Base-by-base conservation (phyloP, 2,888 invertebrate genomes). In the Drosophila robusta region DNA sequence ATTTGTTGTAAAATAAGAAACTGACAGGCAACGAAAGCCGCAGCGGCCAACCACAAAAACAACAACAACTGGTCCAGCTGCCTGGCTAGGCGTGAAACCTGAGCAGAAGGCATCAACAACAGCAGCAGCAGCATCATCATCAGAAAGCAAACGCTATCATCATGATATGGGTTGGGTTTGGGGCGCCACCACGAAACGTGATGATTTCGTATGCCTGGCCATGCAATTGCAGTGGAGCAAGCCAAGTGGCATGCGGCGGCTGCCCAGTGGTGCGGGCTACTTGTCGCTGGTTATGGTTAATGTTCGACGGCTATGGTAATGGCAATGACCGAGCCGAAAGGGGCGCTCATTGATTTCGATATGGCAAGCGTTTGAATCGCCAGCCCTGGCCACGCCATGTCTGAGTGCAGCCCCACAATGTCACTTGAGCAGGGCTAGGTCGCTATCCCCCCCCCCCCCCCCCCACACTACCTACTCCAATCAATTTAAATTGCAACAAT, bases 401-500 rank as follows among this genome's bases (percentile, higher is more conserved):
- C 69, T 67, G 41, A 57, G 46, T 51, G 41, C 45, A 46, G 51
- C 38, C 47, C 39, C 58, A 72, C 65, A 74, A 69, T 81, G 81
- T 85, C 88, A 85, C 81, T 85, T 69, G 69, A 71, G 70, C 54
- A 18, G 42, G 50, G 44, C 18, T 4, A 38, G 8, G 4, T 16
- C n/a, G 32, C 8, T 16, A 4, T 34, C 14, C 14, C 16, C 14
- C 3, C 9, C 29, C 2, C 29, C 29, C 9, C 7, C 26, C 26
- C 26, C 7, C 7, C 29, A 29, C 9, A 4, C 45, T 22, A 12
- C 14, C 29, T 16, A 6, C 12, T 11, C 8, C 26, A 62, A 83
- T 63, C 80, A 86, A 83, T 86, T 80, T 77, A 84, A 87, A 80
- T 77, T 80, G 87, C 80, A 76, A 73, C 77, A 84, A 84, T 84